Conservation (phyloP, 2,888 invertebrate genomes). For the Shargacucullia verbasci region DNA sequence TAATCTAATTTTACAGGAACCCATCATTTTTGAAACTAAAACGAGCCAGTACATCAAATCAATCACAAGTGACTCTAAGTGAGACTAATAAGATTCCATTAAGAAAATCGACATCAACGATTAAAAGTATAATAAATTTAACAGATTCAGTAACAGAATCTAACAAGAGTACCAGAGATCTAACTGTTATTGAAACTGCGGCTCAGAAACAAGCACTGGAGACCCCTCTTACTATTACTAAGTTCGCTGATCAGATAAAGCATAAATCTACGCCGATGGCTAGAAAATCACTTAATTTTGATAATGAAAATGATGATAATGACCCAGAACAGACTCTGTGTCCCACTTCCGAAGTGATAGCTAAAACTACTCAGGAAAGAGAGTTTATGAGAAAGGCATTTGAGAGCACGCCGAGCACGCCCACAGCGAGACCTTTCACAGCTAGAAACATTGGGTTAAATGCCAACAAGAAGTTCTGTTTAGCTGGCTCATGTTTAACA, state of each 20-base stretch:
- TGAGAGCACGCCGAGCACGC: slow-evolving; percentile 67
- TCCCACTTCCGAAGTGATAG: slow-evolving; percentile 63
- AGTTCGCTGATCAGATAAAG: slow-evolving; percentile 77
- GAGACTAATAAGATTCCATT: slow-evolving; percentile 43
- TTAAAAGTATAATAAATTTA: slow-evolving; percentile 67
- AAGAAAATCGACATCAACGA: slow-evolving; percentile 42
- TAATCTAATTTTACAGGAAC: slow-evolving; percentile 57
- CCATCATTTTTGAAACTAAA: slow-evolving; percentile 68
- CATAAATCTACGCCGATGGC: slow-evolving; percentile 83
- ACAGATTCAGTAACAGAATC: slow-evolving; percentile 66
- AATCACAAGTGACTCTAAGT: slow-evolving; percentile 53
- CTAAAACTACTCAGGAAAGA: slow-evolving; percentile 79
- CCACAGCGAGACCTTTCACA: slow-evolving; percentile 49
- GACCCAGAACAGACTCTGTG: slow-evolving; percentile 75
- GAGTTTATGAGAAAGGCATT: slow-evolving; percentile 81
- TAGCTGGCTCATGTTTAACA: slow-evolving; percentile 78
- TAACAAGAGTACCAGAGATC: slow-evolving; percentile 59
- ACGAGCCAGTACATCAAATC: slow-evolving; percentile 55
- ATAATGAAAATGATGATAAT: slow-evolving; percentile 59
- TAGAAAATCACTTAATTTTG: slow-evolving; percentile 79
- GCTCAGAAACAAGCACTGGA: slow-evolving; percentile 63
- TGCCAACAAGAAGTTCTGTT: slow-evolving; percentile 59
- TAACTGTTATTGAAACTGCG: slow-evolving; percentile 61
- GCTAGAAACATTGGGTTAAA: slow-evolving; percentile 46
- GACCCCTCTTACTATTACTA: slow-evolving; percentile 78